A percentile compares a stretch with the other conserved stretches of the same genome.
phyloP scores from a whole-genome alignment of 2,113 vertebrate genomes.

The Lasiurus borealis region DNA sequence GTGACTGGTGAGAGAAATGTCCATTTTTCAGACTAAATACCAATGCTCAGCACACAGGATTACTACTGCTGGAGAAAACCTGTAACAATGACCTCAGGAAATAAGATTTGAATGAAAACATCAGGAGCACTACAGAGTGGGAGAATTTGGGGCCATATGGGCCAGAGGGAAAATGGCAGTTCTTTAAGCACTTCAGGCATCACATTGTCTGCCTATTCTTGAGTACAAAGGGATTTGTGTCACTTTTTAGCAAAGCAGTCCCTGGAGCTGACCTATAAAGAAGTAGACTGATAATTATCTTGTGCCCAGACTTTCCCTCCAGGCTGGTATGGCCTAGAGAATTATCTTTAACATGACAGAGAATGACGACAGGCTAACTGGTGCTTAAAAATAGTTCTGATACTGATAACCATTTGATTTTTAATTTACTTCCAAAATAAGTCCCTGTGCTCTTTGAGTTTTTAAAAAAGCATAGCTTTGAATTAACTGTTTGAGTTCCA shows the following conservation, averaged over 20 bases:
- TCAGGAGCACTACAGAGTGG: not conserved
- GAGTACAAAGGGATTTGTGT: not conserved
- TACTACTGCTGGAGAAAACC: not conserved
- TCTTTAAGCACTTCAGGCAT: not conserved
- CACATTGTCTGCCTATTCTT: not conserved
- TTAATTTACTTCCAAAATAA: not conserved
- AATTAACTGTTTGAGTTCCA: not conserved
- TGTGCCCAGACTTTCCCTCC: not conserved
- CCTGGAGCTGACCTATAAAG: not conserved
- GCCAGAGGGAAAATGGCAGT: not conserved
- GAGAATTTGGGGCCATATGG: not conserved
- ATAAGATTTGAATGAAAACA: not conserved
- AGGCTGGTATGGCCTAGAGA: not conserved
- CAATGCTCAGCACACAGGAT: not conserved
- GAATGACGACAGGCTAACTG: not conserved
- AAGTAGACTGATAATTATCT: not conserved
- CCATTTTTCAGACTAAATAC: not conserved
- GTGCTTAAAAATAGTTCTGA: not conserved
- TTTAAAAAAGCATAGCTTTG: not conserved
- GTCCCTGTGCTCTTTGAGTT: not conserved
- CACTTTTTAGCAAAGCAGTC: not conserved
- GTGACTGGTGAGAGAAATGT: not conserved
- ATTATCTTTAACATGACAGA: not conserved
- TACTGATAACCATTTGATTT: constrained; percentile 7
- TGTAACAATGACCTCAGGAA: not conserved